These are phyloP conservation scores for Drosophila chauvacae DNA, from an alignment of 1,140 invertebrate species.

Conservation along the genomic window DNA sequence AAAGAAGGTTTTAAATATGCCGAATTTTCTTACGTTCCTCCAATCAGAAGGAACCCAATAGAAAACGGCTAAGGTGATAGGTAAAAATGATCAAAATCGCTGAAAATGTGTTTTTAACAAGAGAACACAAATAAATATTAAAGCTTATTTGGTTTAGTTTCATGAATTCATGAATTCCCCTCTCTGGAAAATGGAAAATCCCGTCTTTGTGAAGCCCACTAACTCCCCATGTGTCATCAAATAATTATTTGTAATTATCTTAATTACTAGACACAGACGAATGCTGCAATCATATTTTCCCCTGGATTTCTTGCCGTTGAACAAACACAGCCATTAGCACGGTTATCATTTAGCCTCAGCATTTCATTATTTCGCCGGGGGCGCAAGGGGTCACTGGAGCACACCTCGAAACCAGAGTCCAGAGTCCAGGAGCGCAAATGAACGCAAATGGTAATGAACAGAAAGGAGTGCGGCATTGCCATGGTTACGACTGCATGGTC, in stretches of 20 bases:
- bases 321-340: conserved; percentile 32
- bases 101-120: too few relatives aligned
- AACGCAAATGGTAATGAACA: conserved; percentile 53
- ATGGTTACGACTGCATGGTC: conserved; percentile 40
- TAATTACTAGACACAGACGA: conserved; percentile 1
- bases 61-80: too few relatives aligned
- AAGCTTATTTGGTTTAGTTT: too few relatives aligned
- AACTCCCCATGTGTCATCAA: background rate
- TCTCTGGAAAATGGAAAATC: background rate
- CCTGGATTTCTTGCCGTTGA: background rate
- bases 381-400: conserved; percentile 1
- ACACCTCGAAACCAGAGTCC: conserved; percentile 21
- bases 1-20: too few relatives aligned
- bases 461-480: conserved; percentile 4
- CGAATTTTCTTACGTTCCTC: too few relatives aligned
- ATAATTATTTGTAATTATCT: background rate
- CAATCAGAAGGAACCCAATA: too few relatives aligned
- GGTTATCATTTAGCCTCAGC: conserved; percentile 29
- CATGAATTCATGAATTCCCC: background rate
- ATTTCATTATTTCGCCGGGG: conserved; percentile 25
- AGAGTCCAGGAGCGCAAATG: conserved; percentile 22
- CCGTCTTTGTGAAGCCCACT: background rate
- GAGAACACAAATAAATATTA: too few relatives aligned
- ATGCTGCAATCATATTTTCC: conserved; percentile 16
- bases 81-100: too few relatives aligned